phyloP scores from a whole-genome alignment of 2,113 vertebrate genomes.

The Paratilapia polleni region DNA sequence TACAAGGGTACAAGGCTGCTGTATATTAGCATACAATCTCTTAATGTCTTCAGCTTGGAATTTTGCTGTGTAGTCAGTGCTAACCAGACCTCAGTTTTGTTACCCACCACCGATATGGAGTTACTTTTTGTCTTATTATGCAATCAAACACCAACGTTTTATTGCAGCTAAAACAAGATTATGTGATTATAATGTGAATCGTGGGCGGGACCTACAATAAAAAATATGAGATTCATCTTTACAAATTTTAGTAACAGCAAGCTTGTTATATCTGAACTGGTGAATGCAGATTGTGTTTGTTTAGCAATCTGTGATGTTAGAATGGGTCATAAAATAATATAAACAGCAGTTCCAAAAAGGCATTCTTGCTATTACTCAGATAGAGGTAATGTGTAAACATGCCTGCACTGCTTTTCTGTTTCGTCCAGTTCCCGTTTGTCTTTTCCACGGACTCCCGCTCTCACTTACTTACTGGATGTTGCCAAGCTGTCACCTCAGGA shows the following conservation, averaged over 20 bases:
- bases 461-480: not conserved
- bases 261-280: not conserved
- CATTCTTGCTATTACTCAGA: not conserved
- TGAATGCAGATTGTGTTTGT: constrained; percentile 2
- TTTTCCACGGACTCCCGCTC: not conserved
- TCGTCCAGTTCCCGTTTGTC: too few relatives aligned
- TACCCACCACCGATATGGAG: not conserved
- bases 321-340: not conserved
- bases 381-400: not conserved
- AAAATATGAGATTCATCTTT: not conserved
- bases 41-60: not conserved
- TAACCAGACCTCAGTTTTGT: not conserved
- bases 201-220: not conserved
- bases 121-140: not conserved
- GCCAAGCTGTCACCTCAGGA: not conserved
- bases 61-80: not conserved
- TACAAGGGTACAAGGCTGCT: too few relatives aligned
- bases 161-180: not conserved
- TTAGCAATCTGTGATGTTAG: not conserved
- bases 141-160: not conserved
- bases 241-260: not conserved
- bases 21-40: too few relatives aligned
- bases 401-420: not conserved
- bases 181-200: not conserved
- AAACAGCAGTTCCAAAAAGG: not conserved